phyloP scores from a whole-genome alignment of 2,113 vertebrate genomes.

The Oncorhynchus tshawytscha region DNA sequence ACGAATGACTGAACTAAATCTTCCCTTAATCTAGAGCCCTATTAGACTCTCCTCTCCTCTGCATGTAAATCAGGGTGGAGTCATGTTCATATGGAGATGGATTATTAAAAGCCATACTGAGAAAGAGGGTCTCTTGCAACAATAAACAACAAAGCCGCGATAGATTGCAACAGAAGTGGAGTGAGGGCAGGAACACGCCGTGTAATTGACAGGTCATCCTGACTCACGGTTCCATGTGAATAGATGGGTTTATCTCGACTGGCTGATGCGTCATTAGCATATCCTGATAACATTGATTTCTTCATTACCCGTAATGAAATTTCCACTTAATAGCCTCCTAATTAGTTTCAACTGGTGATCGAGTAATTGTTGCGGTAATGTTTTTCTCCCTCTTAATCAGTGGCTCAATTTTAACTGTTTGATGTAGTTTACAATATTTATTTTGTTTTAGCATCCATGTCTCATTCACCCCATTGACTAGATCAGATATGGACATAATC shows the following conservation, averaged over 20 bases:
- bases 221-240: constrained; percentile 53
- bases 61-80: constrained; percentile 85
- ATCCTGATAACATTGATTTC: constrained; percentile 78
- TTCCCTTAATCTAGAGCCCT: constrained; percentile 86
- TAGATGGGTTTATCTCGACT: constrained; percentile 66
- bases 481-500: not conserved
- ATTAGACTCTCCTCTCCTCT: constrained; percentile 80
- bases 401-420: constrained; percentile 50
- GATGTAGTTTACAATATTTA: constrained; percentile 9
- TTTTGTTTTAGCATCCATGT: not conserved
- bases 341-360: constrained; percentile 74
- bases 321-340: constrained; percentile 75
- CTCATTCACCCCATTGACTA: not conserved
- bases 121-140: constrained; percentile 48
- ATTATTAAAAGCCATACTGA: constrained; percentile 73
- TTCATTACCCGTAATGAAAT: constrained; percentile 74
- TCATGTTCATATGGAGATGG: constrained; percentile 81
- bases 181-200: constrained; percentile 40
- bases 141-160: constrained; percentile 56
- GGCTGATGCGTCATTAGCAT: constrained; percentile 73
- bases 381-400: constrained; percentile 56
- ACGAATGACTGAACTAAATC: constrained; percentile 90
- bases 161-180: constrained; percentile 52
- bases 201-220: constrained; percentile 60
- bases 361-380: constrained; percentile 63